Percentiles rank a stretch among this genome's conserved stretches.
Evolutionary conservation across 1,140 invertebrate species (phyloP).

Genomic region (Drosophila azteca): DNA sequence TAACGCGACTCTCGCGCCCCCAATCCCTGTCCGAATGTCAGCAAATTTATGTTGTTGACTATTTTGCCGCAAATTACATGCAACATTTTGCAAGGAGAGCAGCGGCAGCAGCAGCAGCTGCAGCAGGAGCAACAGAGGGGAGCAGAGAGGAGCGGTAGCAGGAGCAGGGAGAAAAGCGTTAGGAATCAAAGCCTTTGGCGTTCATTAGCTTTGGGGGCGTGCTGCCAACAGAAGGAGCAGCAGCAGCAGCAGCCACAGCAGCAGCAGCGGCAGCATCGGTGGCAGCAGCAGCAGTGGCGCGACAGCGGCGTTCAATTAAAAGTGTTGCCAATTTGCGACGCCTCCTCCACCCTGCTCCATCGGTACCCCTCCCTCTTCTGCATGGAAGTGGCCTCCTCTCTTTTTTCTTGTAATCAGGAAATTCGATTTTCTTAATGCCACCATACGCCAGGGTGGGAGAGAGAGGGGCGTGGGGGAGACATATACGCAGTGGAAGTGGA

Average conservation of each 20-base stretch:
- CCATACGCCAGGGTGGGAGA: conserved; percentile 14
- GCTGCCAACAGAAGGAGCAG: conserved; percentile 46
- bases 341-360: conserved; percentile 22
- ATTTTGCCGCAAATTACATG: conserved; percentile 79
- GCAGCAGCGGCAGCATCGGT: conserved; percentile 13
- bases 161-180: conserved; percentile 39
- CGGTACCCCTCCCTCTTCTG: not conserved
- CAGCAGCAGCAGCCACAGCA: conserved; percentile 9
- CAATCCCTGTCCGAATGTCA: conserved; percentile 6
- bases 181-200: conserved; percentile 80
- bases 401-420: conserved; percentile 75
- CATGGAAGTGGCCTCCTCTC: conserved; percentile 1
- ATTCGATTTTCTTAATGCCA: conserved; percentile 83
- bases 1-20: conserved; percentile 8
- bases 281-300: conserved; percentile 7
- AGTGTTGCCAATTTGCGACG: conserved; percentile 79
- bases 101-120: no score
- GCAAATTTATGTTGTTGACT: conserved; percentile 79
- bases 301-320: conserved; percentile 75
- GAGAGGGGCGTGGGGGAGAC: no score
- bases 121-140: no score
- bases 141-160: no score
- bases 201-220: conserved; percentile 83
- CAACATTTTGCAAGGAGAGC: conserved; percentile 43
- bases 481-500: no score